Conservation (phyloP, 2,113 vertebrate genomes). For the Antigone vipio region DNA sequence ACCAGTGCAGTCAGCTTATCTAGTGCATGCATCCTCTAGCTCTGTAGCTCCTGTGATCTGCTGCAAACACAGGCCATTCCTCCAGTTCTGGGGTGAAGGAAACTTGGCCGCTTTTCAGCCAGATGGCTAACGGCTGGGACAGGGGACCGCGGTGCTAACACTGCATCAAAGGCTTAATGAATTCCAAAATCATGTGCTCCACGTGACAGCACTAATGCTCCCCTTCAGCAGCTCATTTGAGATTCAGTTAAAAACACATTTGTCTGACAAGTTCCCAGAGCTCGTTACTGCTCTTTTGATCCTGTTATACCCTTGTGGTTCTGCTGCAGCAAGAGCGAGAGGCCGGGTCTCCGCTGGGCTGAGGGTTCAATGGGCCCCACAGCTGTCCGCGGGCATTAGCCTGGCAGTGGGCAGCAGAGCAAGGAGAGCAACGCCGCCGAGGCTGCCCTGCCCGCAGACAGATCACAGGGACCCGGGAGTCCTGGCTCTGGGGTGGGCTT, state of each 20-base stretch:
- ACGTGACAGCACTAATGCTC: constrained; percentile 53
- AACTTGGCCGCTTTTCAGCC: constrained; percentile 24
- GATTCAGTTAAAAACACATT: constrained; percentile 45
- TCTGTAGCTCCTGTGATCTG: background rate
- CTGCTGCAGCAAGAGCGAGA: background rate
- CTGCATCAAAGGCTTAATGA: constrained; percentile 58
- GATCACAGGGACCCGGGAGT: background rate
- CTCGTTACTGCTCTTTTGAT: constrained; percentile 31
- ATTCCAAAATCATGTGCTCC: constrained; percentile 69
- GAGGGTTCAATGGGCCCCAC: rapidly evolving
- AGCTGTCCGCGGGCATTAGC: background rate
- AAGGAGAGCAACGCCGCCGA: rapidly evolving
- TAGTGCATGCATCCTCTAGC: background rate
- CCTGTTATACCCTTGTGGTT: constrained; percentile 7
- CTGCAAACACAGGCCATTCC: background rate
- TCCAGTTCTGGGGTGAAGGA: background rate
- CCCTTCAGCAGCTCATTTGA: constrained; percentile 11
- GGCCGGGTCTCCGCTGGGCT: rapidly evolving
- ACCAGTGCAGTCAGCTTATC: background rate
- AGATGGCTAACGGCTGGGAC: constrained; percentile 17
- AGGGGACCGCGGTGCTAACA: background rate
- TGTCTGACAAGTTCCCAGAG: constrained; percentile 44
- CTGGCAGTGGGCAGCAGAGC: background rate
- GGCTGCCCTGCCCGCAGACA: background rate
- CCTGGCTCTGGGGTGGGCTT: too few species aligned